Conservation (phyloP, 2,888 invertebrate genomes). For the Napeogenes inachia region DNA sequence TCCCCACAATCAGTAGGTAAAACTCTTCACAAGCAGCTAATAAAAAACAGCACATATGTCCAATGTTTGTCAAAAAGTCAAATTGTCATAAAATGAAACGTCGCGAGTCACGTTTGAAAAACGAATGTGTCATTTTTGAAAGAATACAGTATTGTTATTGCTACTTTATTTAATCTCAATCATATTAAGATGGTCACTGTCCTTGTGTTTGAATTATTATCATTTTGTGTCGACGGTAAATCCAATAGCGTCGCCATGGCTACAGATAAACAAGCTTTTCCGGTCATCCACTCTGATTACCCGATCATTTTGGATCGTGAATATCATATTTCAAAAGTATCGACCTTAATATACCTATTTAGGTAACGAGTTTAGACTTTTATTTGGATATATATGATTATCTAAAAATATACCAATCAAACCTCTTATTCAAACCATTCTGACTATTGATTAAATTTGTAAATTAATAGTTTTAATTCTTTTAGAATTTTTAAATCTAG, state of each 20-base stretch:
- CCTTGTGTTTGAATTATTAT: conserved; percentile 10
- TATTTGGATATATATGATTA: too few relatives aligned
- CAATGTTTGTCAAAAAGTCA: not conserved
- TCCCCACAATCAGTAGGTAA: conserved; percentile 36
- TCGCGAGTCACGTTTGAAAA: conserved; percentile 16
- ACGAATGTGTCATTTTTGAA: conserved; percentile 17
- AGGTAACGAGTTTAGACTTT: too few relatives aligned
- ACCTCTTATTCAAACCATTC: too few relatives aligned
- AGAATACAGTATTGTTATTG: not conserved
- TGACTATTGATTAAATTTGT: too few relatives aligned
- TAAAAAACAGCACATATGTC: conserved; percentile 57
- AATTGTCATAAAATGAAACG: conserved; percentile 7
- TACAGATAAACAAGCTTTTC: conserved; percentile 46
- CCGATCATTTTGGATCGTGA: not conserved
- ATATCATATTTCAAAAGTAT: too few relatives aligned
- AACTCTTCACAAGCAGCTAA: conserved; percentile 50
- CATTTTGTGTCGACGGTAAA: conserved; percentile 5
- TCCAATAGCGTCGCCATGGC: conserved; percentile 42
- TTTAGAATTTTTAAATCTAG: too few relatives aligned
- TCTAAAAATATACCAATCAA: too few relatives aligned
- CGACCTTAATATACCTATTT: too few relatives aligned
- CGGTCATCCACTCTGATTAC: conserved; percentile 36
- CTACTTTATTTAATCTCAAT: not conserved
- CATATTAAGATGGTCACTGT: conserved; percentile 12
- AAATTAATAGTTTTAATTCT: too few relatives aligned